These are phyloP conservation scores for Dicrostonyx torquatus DNA, from an alignment of 2,797 vertebrate genomes.

Conservation along the genomic window DNA sequence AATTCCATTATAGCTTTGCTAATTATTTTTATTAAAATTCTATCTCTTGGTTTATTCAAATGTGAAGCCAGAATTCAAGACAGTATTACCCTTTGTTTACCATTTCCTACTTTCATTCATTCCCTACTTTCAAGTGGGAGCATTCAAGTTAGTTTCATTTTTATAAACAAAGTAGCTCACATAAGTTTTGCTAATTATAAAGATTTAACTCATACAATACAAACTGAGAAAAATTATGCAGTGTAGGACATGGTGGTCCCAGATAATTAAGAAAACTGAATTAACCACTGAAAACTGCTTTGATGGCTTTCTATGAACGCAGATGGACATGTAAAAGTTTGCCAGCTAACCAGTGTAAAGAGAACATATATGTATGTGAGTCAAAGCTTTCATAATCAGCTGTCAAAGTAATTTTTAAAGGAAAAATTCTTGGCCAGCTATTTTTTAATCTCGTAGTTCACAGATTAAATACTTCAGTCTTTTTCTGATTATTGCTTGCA, in stretches of 20 bases:
- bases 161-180: conserved; percentile 2
- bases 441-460: conserved; percentile 12
- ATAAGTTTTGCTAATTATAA: conserved; percentile 16
- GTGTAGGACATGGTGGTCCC: conserved; percentile 1
- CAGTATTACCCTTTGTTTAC: conserved; percentile 1
- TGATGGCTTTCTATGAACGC: not conserved
- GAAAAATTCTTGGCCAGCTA: not conserved
- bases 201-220: not conserved
- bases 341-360: not conserved
- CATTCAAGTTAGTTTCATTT: conserved; percentile 15
- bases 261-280: not conserved
- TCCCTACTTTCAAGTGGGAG: not conserved
- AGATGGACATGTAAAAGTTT: not conserved
- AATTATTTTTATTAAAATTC: not conserved
- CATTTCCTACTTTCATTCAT: not conserved
- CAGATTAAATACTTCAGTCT: conserved; percentile 23
- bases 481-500: conserved; percentile 34
- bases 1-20: not conserved
- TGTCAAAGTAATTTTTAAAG: conserved; percentile 12
- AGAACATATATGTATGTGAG: not conserved
- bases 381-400: conserved; percentile 11
- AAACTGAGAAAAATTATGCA: not conserved
- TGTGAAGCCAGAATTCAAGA: conserved; percentile 4
- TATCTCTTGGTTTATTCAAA: conserved; percentile 9
- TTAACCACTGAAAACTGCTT: not conserved